A percentile compares a stretch with the other conserved stretches of the same genome.
Evolutionary conservation across 2,113 vertebrate genomes (phyloP).

Genomic region (Leptodactylus fuscus): DNA sequence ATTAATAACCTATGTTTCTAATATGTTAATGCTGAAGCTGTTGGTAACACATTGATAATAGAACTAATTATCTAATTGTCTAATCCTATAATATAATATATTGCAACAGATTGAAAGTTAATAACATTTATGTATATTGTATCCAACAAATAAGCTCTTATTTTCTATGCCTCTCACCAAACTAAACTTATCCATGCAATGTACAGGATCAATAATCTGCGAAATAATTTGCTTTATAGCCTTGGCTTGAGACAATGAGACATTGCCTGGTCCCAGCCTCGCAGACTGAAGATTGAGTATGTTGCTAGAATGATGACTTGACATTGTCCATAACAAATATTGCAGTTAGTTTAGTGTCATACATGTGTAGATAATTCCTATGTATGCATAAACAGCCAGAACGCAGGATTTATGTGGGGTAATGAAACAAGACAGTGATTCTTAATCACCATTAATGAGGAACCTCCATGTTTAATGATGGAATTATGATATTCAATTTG

Average conservation of each 20-base stretch:
- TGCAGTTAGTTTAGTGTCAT: neutral
- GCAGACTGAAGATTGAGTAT: neutral
- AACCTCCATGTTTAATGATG: slow-evolving; percentile 51
- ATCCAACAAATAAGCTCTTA: no score
- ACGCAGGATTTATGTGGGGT: slow-evolving; percentile 3
- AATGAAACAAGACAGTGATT: slow-evolving; percentile 35
- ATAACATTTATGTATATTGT: no score
- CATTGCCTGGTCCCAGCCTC: neutral
- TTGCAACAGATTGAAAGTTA: no score
- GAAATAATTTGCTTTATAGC: neutral
- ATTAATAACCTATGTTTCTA: neutral
- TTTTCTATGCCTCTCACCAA: no score
- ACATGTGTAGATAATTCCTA: neutral
- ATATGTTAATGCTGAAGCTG: neutral
- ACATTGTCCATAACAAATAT: neutral
- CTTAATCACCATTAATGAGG: slow-evolving; percentile 49
- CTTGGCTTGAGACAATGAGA: slow-evolving; percentile 6
- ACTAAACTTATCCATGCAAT: no score
- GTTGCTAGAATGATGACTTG: neutral
- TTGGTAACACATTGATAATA: no score
- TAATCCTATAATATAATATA: neutral
- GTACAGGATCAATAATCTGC: slow-evolving; percentile 8
- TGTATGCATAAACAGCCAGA: slow-evolving; percentile 8
- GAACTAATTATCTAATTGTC: neutral
- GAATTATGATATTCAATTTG: slow-evolving; percentile 62